Conservation (phyloP, 2,113 vertebrate species). For the Erythrocercus mccallii region DNA sequence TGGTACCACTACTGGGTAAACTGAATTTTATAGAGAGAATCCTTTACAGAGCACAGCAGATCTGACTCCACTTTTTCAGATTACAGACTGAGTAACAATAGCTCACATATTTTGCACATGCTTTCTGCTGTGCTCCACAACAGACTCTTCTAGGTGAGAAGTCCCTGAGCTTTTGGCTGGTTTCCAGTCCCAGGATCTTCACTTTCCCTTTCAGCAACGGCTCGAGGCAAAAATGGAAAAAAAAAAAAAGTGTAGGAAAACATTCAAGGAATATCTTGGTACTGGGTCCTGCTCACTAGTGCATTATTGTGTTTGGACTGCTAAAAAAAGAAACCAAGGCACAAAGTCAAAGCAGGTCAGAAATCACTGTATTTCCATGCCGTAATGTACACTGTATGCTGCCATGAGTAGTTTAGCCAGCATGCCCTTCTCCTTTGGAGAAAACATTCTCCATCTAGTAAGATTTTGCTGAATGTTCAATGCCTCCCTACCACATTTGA, state of each 20-base stretch:
- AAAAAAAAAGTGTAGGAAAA: not conserved
- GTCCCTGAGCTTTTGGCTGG: not conserved
- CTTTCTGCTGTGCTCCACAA: not conserved
- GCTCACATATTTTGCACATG: not conserved
- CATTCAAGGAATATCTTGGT: not conserved
- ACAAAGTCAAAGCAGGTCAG: not conserved
- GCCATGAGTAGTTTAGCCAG: not conserved
- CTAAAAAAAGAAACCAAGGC: not conserved
- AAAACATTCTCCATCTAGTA: not conserved
- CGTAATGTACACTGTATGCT: not conserved
- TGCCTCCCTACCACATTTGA: not conserved
- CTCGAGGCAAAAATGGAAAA: not conserved
- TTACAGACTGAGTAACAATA: not conserved
- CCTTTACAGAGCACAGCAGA: not conserved
- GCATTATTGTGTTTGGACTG: not conserved
- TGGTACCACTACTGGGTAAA: not conserved
- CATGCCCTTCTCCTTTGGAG: not conserved
- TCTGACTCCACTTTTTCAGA: not conserved
- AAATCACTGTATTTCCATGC: not conserved
- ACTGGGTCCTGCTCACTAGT: not conserved
- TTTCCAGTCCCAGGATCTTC: not conserved
- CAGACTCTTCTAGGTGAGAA: conserved; percentile 1
- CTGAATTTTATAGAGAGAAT: not conserved
- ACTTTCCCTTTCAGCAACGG: not conserved
- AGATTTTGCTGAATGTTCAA: conserved; percentile 4